Evolutionary conservation across 1,140 invertebrate genomes (phyloP).

Genomic region (Cryptotermes secundus): DNA sequence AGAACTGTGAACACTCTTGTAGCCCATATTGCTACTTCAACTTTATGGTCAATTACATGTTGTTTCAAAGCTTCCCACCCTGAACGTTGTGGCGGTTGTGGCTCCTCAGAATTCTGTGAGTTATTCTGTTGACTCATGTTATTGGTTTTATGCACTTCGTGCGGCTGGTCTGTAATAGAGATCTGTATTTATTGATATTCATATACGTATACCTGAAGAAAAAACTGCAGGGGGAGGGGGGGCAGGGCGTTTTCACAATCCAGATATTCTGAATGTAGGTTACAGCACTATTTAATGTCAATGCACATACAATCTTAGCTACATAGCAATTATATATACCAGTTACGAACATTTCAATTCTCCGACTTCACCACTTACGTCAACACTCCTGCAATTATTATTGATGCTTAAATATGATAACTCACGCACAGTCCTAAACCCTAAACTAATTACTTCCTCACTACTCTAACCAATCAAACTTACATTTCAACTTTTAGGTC

Average conservation of each 20-base stretch:
- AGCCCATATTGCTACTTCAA: slow-evolving; percentile 80
- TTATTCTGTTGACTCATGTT: neutral
- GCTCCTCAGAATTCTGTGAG: neutral
- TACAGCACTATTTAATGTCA: neutral
- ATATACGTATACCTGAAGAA: neutral
- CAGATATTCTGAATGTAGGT: neutral
- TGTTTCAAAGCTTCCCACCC: slow-evolving; percentile 65
- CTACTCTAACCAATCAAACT: neutral
- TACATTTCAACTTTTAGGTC: neutral
- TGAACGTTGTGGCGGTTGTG: slow-evolving; percentile 39
- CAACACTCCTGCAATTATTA: neutral
- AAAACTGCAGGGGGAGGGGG: too few relatives aligned
- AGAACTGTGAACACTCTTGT: slow-evolving; percentile 79
- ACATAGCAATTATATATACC: neutral
- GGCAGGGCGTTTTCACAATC: neutral
- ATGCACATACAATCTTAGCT: neutral
- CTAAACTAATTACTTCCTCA: neutral
- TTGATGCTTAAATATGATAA: neutral
- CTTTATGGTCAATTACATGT: slow-evolving; percentile 77
- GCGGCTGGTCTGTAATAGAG: neutral
- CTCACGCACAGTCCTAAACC: neutral
- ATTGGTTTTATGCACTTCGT: neutral
- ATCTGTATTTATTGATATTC: neutral
- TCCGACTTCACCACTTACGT: neutral
- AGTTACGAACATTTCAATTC: neutral